Conservation (phyloP, 2,113 vertebrate species). For the Circaetus cinerascens region DNA sequence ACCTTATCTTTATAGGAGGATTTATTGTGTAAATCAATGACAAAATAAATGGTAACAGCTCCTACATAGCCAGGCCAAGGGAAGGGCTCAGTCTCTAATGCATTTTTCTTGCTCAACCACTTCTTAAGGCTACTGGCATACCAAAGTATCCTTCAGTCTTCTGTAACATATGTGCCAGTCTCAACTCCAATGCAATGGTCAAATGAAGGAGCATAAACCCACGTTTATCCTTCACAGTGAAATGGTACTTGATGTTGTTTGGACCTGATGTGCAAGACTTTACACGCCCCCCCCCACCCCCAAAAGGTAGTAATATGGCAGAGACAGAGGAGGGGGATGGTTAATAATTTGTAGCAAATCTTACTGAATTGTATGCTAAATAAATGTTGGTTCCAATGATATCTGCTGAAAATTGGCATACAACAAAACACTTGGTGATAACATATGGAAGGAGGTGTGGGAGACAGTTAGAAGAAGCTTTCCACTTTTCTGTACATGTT, state of each 20-base stretch:
- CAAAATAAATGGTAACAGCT: neutral
- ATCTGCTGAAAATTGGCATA: constrained; percentile 13
- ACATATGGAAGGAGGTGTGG: constrained; percentile 34
- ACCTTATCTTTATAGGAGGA: neutral
- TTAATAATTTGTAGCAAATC: neutral
- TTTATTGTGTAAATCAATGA: neutral
- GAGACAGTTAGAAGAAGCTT: constrained; percentile 15
- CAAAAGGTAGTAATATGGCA: neutral
- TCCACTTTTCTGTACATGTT: constrained; percentile 20
- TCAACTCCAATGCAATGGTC: neutral
- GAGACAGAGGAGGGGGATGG: neutral
- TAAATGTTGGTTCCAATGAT: neutral
- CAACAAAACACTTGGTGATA: constrained; percentile 42
- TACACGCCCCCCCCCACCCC: fast-evolving
- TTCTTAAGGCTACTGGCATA: neutral
- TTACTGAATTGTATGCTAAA: neutral
- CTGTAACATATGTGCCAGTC: neutral
- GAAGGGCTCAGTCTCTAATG: neutral
- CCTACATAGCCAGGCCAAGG: neutral
- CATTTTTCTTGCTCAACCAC: neutral
- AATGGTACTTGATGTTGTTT: neutral
- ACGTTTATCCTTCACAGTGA: neutral
- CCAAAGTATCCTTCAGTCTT: neutral
- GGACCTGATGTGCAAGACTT: neutral
- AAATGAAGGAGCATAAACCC: neutral